phyloP scores from a whole-genome alignment of 2,113 vertebrate species.

The Neoarius graeffei region DNA sequence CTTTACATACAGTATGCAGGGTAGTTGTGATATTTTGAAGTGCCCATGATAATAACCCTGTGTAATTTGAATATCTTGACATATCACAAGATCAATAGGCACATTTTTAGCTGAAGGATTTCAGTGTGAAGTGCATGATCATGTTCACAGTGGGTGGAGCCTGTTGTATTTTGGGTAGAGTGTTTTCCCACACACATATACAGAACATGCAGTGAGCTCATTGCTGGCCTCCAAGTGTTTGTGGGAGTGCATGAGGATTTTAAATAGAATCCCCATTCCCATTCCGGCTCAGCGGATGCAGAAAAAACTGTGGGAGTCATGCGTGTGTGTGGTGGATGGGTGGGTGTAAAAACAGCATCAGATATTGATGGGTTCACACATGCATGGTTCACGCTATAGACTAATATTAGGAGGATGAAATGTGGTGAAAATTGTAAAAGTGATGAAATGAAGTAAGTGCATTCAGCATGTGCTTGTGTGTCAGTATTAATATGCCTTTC shows the following conservation, averaged over 20 bases:
- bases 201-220: slow-evolving; percentile 18
- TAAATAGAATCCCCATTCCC: slow-evolving; percentile 39
- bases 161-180: background rate
- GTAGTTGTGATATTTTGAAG: background rate
- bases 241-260: slow-evolving; percentile 38
- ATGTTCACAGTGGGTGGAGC: slow-evolving; percentile 12
- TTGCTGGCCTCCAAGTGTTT: slow-evolving; percentile 13
- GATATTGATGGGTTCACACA: background rate
- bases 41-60: background rate
- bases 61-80: background rate
- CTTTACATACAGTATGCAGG: background rate
- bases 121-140: background rate
- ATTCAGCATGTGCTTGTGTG: background rate
- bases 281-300: slow-evolving; percentile 13
- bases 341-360: background rate
- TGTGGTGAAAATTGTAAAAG: background rate
- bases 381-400: background rate
- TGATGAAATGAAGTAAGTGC: slow-evolving; percentile 16
- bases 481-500: slow-evolving; percentile 34
- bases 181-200: background rate
- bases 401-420: slow-evolving; percentile 17
- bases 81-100: background rate
- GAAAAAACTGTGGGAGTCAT: background rate
- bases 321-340: background rate
- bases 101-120: background rate